Base-by-base conservation (phyloP, 2,797 vertebrate species). In the Syngnathus acus region DNA sequence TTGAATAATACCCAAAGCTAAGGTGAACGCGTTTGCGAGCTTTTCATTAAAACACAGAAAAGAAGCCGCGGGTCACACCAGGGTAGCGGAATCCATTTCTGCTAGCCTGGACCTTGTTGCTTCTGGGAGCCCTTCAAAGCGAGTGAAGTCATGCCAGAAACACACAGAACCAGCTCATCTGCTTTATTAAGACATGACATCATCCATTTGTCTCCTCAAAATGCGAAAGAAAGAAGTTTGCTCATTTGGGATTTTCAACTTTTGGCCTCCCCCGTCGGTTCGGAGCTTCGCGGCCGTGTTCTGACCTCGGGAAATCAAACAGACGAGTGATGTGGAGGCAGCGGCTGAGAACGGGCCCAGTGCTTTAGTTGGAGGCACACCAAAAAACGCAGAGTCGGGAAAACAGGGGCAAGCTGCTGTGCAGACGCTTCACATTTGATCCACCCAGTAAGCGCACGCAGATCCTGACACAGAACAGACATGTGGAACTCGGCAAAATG, bases 281-380 rank as follows among this genome's bases (percentile, higher is more conserved):
- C 70, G 59, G 61, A 71, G 64, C 59, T 55, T 58, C 65, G 21
- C 75, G 77, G 76, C 74, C 74, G 64, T 6, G 19, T 51, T 38
- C 61, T 77, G 72, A 77, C 72, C 78, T 70, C 62, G 69, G 39
- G 67, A 62, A 60, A 67, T 66, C 70, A 75, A 50, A 50, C 42
- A 74, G 79, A 70, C 72, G 5, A 4, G 32, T 38, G 57, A 9
- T 39, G 37, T 14, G 60, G 78, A 40, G 65, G 70, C 69, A 64
- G 57, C 54, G 57, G 79, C 72, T 68, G 70, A 75, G 65, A 72
- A 43, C 19, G 65, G 65, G 62, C 71, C 66, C 62, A 69, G 75
- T 85, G 86, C 80, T 87, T 84, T 80, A 70, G 66, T 84, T 88
- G 86, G 85, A 85, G 67, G 10, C 38, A 1, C 51, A 78, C 83